Conservation (phyloP, 1,140 invertebrate species). For the Forficula auricularia region DNA sequence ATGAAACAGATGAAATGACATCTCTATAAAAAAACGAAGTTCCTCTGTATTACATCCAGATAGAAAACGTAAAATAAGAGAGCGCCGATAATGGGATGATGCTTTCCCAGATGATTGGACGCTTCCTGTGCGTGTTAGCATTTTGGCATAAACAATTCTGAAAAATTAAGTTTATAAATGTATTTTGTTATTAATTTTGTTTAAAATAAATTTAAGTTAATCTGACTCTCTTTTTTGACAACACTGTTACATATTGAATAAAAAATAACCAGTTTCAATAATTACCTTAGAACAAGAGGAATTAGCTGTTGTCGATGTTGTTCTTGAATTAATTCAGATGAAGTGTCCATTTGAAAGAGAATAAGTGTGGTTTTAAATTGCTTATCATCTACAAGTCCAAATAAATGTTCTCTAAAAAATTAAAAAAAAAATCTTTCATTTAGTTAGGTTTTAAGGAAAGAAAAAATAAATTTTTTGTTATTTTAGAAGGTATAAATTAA, state of each 20-base stretch:
- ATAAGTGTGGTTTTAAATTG: conserved; percentile 70
- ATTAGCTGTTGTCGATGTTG: conserved; percentile 60
- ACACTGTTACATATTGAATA: background rate
- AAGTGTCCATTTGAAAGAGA: conserved; percentile 55
- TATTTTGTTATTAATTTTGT: too few relatives aligned
- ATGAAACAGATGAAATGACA: conserved; percentile 61
- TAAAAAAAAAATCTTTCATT: too few relatives aligned
- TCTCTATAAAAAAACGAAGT: conserved; percentile 57
- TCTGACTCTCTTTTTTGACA: background rate
- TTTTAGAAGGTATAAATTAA: too few relatives aligned
- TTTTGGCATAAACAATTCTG: conserved; percentile 73
- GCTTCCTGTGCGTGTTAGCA: conserved; percentile 53
- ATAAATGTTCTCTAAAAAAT: conserved; percentile 37
- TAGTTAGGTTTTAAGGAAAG: background rate
- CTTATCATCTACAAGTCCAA: conserved; percentile 66
- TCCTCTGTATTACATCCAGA: conserved; percentile 62
- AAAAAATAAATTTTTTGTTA: too few relatives aligned
- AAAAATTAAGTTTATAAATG: background rate
- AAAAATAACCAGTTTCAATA: background rate
- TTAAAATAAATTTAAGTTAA: background rate
- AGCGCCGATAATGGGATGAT: conserved; percentile 45
- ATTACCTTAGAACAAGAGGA: conserved; percentile 54
- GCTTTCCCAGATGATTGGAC: conserved; percentile 48
- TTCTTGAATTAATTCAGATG: conserved; percentile 41
- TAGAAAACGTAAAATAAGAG: conserved; percentile 66